Evolutionary conservation across 1,140 invertebrate species (phyloP).

Genomic region (Phymastichus coffea): DNA sequence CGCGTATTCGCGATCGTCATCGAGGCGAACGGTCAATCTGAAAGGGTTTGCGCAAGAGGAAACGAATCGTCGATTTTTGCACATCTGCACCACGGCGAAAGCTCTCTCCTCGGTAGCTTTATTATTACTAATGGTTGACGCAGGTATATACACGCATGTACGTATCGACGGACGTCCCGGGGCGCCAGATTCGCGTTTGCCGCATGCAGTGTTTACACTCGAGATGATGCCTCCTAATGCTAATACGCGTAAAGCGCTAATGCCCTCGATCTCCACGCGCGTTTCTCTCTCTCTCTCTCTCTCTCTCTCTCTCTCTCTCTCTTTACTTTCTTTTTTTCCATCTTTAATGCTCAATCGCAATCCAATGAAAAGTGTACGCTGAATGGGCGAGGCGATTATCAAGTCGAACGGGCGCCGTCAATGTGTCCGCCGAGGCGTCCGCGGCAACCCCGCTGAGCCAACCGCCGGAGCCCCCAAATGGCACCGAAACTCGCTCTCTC

Average conservation of each 20-base stretch:
- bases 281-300: slow-evolving; percentile 6
- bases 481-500: slow-evolving; percentile 38
- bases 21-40: slow-evolving; percentile 27
- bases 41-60: slow-evolving; percentile 26
- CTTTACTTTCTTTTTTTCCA: slow-evolving; percentile 31
- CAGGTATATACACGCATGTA: background rate
- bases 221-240: slow-evolving; percentile 59
- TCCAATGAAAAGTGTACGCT: slow-evolving; percentile 57
- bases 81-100: slow-evolving; percentile 2
- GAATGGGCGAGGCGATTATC: slow-evolving; percentile 56
- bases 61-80: slow-evolving; percentile 1
- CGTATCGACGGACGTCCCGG: slow-evolving; percentile 41
- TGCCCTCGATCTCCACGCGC: slow-evolving; percentile 38
- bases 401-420: slow-evolving; percentile 56
- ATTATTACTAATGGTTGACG: slow-evolving; percentile 1
- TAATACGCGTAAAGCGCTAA: slow-evolving; percentile 46
- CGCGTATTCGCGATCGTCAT: too few species aligned
- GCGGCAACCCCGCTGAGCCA: slow-evolving; percentile 54
- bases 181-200: slow-evolving; percentile 42
- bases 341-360: slow-evolving; percentile 58
- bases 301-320: slow-evolving; percentile 11
- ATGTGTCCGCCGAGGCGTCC: slow-evolving; percentile 58
- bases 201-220: slow-evolving; percentile 59
- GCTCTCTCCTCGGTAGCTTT: background rate
- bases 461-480: slow-evolving; percentile 53